Evolutionary conservation across 2,797 vertebrate species (phyloP).

Genomic region (Uromys caudimaculatus): DNA sequence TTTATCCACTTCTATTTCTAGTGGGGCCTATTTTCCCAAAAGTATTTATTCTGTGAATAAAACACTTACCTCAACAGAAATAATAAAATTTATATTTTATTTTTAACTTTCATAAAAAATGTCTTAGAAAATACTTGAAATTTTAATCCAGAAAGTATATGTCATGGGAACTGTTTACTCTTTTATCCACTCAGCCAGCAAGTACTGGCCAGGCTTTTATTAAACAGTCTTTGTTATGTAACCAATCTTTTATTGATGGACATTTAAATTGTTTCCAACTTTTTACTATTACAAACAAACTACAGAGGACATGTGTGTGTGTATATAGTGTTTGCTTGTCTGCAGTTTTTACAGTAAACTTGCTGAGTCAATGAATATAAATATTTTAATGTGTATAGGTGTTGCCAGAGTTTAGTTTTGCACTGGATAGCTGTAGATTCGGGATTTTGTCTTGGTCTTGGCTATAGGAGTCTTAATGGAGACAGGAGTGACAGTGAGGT

Average conservation of each 20-base stretch:
- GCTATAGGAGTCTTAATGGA: background rate
- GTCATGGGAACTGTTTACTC: background rate
- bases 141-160: background rate
- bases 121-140: slow-evolving; percentile 3
- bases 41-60: background rate
- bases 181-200: background rate
- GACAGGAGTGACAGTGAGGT: background rate
- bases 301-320: background rate
- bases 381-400: slow-evolving; percentile 51
- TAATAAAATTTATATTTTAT: slow-evolving; percentile 9
- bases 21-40: background rate
- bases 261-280: slow-evolving; percentile 5
- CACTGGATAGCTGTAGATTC: background rate
- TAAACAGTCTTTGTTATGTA: slow-evolving; percentile 44
- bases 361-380: background rate
- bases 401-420: slow-evolving; percentile 7
- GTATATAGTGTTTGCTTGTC: background rate
- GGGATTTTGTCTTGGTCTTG: slow-evolving; percentile 19
- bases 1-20: background rate
- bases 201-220: slow-evolving; percentile 17
- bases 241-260: slow-evolving; percentile 26
- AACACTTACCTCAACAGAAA: slow-evolving; percentile 38
- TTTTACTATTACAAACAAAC: slow-evolving; percentile 34
- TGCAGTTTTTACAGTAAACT: slow-evolving; percentile 26
- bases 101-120: slow-evolving; percentile 41